Base-by-base conservation (phyloP, 1,140 invertebrate species). In the Aporrectodea caliginosa region DNA sequence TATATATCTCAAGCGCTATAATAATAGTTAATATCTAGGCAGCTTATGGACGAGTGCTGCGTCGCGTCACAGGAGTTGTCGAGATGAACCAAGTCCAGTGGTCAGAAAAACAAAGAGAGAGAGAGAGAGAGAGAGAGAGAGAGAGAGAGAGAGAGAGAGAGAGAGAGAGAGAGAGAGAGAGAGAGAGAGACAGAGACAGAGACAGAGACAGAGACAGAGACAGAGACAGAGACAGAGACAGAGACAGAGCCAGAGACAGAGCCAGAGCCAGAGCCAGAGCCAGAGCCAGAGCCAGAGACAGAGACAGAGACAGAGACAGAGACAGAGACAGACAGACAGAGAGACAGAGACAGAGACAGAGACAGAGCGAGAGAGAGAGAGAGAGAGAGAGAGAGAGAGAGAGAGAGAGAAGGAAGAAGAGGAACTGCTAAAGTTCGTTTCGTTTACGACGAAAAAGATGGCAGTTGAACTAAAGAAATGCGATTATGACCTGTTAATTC, bases 141-240 rank as follows among this genome's bases (percentile, higher is more conserved):
- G 43, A 58, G 43, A 58, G 43, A 58, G 43, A 58, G 43, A 58
- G 43, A 58, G 43, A 58, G 43, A 58, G 43, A 58, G 43, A 58
- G 43, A 58, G 43, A 58, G 43, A 58, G 43, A 58, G 43, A 58
- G 43, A 58, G 43, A 58, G 22, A 58, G 43, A 58, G 43, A 58
- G 43, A 58, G 6, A 58, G 43, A 58, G 43, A 58, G 22, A 58
- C 6, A 58, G 43, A 58, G 43, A 58, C 6, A 58, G n/a, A 58
- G 43, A 58, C 6, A 58, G 43, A 58, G 43, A 58, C 6, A 12
- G 43, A 58, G 43, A 12, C 6, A 58, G 43, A 12, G 43, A 58
- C 6, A 58, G 43, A 12, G 43, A 58, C 6, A 58, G 22, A 58
- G 43, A 58, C 6, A 12, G 43, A n/a, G n/a, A n/a, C n/a, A n/a